Evolutionary conservation across 2,797 vertebrate genomes (phyloP).

Genomic region (Cyprinodon diabolis): DNA sequence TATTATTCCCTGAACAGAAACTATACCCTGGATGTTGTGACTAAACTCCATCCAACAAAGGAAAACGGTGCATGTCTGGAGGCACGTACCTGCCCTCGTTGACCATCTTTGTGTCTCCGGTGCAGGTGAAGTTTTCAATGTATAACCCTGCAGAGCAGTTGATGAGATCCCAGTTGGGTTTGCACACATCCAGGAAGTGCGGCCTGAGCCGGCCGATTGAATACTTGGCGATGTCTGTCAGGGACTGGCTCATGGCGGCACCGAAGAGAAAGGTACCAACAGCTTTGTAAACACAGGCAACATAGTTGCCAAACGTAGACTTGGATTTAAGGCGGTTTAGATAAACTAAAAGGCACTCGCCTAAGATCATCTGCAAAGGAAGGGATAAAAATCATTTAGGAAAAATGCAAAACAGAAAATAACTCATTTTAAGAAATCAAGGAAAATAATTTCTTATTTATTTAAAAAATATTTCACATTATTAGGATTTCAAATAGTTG

Average conservation of each 20-base stretch:
- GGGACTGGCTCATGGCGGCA: slow-evolving; percentile 94
- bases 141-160: slow-evolving; percentile 81
- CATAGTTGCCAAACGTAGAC: slow-evolving; percentile 88
- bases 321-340: slow-evolving; percentile 89
- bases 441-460: not conserved
- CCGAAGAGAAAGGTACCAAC: slow-evolving; percentile 94
- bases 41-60: not conserved
- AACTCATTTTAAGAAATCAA: slow-evolving; percentile 11
- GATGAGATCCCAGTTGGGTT: slow-evolving; percentile 76
- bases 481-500: not conserved
- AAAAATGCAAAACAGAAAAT: not conserved
- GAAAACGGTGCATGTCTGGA: not conserved
- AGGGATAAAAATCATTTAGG: slow-evolving; percentile 14
- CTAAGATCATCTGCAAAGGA: slow-evolving; percentile 87
- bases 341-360: slow-evolving; percentile 90
- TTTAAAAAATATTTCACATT: not conserved
- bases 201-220: slow-evolving; percentile 96
- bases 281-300: slow-evolving; percentile 92
- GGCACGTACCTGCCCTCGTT: slow-evolving; percentile 88
- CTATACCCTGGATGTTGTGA: not conserved
- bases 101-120: slow-evolving; percentile 78
- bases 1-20: too few species aligned
- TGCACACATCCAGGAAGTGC: slow-evolving; percentile 93
- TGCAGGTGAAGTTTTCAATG: slow-evolving; percentile 87
- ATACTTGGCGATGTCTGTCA: slow-evolving; percentile 98